phyloP scores from a whole-genome alignment of 1,140 invertebrate species.

The Orchesella cincta region DNA sequence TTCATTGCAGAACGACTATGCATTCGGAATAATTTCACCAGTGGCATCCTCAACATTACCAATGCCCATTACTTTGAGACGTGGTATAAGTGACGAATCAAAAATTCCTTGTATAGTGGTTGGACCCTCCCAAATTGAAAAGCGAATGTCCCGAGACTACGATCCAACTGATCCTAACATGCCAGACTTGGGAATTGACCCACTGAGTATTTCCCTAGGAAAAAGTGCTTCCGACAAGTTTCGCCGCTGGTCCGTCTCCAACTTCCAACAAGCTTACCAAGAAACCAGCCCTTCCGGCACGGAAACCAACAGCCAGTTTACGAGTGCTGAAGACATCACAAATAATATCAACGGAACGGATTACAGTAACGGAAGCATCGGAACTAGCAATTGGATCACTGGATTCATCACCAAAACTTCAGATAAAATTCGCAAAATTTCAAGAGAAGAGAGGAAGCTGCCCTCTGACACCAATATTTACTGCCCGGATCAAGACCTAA shows the following conservation, averaged over 20 bases:
- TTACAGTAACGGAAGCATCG: neutral
- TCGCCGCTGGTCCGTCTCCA: slow-evolving; percentile 37
- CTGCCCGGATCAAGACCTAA: slow-evolving; percentile 10
- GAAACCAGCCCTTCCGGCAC: slow-evolving; percentile 21
- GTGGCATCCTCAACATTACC: slow-evolving; percentile 20
- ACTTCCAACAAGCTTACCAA: slow-evolving; percentile 32
- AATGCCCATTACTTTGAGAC: neutral
- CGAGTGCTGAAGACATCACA: slow-evolving; percentile 20
- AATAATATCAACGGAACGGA: neutral
- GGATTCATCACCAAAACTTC: slow-evolving; percentile 27
- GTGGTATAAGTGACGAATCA: neutral
- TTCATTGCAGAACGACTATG: slow-evolving; percentile 36
- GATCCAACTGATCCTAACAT: neutral
- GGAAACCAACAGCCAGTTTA: slow-evolving; percentile 30
- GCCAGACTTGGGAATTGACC: neutral
- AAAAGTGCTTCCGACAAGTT: slow-evolving; percentile 13
- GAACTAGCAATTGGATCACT: neutral
- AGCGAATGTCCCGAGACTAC: neutral
- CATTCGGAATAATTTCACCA: slow-evolving; percentile 39
- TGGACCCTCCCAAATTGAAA: neutral
- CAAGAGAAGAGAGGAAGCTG: neutral
- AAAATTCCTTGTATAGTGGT: neutral
- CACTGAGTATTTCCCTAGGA: neutral
- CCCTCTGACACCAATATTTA: slow-evolving; percentile 19
- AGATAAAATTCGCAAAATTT: slow-evolving; percentile 29